Evolutionary conservation across 2,113 vertebrate species (phyloP).

Genomic region (Colinus virginianus): DNA sequence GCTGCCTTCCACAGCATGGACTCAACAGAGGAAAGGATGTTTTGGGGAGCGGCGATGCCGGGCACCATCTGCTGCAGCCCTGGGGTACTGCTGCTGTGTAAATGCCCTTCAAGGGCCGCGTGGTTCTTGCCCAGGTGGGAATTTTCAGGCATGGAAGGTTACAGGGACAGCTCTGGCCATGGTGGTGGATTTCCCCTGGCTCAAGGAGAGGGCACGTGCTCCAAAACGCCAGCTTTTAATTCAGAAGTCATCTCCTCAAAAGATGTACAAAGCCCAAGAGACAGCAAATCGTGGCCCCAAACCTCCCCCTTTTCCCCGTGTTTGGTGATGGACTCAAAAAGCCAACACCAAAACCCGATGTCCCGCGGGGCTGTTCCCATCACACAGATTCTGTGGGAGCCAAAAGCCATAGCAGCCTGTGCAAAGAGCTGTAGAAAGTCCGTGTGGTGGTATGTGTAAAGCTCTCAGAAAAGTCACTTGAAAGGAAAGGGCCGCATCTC

Average conservation of each 20-base stretch:
- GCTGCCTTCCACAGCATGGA: not conserved
- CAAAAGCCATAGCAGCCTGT: fast-evolving
- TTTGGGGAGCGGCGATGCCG: not conserved
- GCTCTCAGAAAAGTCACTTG: not conserved
- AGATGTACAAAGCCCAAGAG: not conserved
- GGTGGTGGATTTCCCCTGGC: not conserved
- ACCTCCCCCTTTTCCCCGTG: not conserved
- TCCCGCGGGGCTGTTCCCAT: not conserved
- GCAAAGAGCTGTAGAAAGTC: not conserved
- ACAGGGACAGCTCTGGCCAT: fast-evolving
- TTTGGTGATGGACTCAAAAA: not conserved
- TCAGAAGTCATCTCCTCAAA: not conserved
- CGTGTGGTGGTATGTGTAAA: not conserved
- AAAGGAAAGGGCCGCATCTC: not conserved
- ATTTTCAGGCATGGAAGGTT: not conserved
- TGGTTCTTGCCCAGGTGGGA: not conserved
- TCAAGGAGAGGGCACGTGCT: not conserved
- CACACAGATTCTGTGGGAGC: not conserved
- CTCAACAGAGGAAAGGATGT: not conserved
- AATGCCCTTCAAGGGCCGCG: not conserved
- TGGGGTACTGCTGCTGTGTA: no score
- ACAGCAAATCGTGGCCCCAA: not conserved
- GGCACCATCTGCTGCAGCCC: not conserved
- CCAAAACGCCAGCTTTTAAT: not conserved
- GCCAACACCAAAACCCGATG: not conserved